Percentiles rank a stretch among this genome's conserved stretches.
These are phyloP conservation scores for Coenonympha glycerion DNA, from an alignment of 2,888 invertebrate genomes.

Conservation along the genomic window DNA sequence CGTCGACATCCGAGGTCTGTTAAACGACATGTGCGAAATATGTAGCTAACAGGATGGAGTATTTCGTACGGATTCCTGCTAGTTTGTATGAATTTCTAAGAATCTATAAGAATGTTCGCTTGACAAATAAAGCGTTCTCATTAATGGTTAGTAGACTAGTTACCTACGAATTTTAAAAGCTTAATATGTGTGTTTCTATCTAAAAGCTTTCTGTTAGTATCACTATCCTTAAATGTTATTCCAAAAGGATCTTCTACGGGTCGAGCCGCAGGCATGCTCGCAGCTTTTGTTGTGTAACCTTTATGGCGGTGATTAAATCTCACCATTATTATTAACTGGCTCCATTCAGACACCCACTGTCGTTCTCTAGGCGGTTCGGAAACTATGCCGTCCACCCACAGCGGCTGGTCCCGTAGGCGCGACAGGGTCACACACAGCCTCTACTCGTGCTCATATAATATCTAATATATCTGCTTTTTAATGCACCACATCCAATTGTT, in stretches of 20 bases:
- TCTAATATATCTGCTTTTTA: constrained; percentile 63
- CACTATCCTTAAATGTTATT: constrained; percentile 44
- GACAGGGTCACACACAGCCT: constrained; percentile 71
- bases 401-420: constrained; percentile 73
- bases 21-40: constrained; percentile 65
- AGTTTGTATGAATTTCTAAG: too few species aligned
- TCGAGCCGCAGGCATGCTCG: constrained; percentile 64
- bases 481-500: constrained; percentile 67
- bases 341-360: constrained; percentile 75
- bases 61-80: constrained; percentile 18
- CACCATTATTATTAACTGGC: constrained; percentile 76
- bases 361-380: constrained; percentile 66
- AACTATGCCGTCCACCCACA: constrained; percentile 76
- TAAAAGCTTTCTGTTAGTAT: constrained; percentile 61
- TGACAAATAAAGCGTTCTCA: constrained; percentile 29
- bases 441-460: constrained; percentile 66
- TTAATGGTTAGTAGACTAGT: constrained; percentile 57
- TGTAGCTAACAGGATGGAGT: constrained; percentile 43
- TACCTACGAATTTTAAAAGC: constrained; percentile 50
- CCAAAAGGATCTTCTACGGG: constrained; percentile 52
- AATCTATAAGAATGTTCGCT: constrained; percentile 6
- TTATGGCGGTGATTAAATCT: constrained; percentile 74
- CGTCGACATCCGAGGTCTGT: constrained; percentile 53
- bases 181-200: constrained; percentile 38
- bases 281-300: constrained; percentile 68